These are phyloP conservation scores for Tamias sibiricus DNA, from an alignment of 2,113 vertebrate genomes.

Conservation along the genomic window DNA sequence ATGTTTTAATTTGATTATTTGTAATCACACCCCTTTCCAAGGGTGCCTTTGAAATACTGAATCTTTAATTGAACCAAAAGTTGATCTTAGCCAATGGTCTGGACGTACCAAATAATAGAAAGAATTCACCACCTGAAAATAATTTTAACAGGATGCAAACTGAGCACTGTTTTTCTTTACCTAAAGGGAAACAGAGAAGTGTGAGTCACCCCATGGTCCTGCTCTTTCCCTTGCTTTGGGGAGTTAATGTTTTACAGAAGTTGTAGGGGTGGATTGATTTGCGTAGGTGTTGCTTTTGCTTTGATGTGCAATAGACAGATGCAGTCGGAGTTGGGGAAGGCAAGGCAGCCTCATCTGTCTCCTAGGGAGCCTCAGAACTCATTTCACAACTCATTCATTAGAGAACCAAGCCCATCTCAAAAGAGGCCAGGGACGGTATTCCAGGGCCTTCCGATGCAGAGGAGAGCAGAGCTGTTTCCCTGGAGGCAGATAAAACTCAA, in stretches of 20 bases:
- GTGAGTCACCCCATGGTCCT: not conserved
- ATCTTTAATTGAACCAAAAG: constrained; percentile 34
- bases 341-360: constrained; percentile 75
- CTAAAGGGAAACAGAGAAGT: constrained; percentile 36
- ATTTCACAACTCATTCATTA: constrained; percentile 87
- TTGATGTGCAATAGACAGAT: constrained; percentile 74
- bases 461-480: constrained; percentile 68
- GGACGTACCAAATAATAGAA: constrained; percentile 65
- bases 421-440: constrained; percentile 73
- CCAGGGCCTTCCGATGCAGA: constrained; percentile 31
- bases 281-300: constrained; percentile 80
- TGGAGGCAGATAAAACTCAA: constrained; percentile 82
- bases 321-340: constrained; percentile 56
- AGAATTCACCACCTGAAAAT: constrained; percentile 71
- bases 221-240: constrained; percentile 63
- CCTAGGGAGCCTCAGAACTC: constrained; percentile 68
- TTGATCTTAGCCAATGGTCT: constrained; percentile 50
- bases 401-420: constrained; percentile 79
- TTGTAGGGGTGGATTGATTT: constrained; percentile 81
- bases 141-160: constrained; percentile 67
- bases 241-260: constrained; percentile 84
- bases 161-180: constrained; percentile 74
- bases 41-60: constrained; percentile 5
- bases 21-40: not conserved
- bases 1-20: not conserved